These are phyloP conservation scores for Athripsodes cinereus DNA, from an alignment of 2,888 invertebrate species.

Conservation along the genomic window DNA sequence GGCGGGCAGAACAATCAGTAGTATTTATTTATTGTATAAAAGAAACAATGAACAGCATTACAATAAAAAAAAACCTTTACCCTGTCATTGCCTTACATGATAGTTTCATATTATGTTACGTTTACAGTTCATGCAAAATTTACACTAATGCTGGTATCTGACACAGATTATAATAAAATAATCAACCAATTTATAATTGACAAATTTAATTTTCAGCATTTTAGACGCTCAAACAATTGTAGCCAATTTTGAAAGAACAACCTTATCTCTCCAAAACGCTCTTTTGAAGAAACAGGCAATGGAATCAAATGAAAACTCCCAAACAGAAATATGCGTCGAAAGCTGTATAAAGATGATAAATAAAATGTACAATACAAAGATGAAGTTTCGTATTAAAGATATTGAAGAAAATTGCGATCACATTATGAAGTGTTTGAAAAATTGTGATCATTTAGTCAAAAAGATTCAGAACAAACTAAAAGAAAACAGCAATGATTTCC, in stretches of 20 bases:
- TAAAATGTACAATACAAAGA: slow-evolving; percentile 16
- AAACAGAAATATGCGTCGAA: slow-evolving; percentile 6
- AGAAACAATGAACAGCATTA: too few relatives aligned
- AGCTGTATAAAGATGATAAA: slow-evolving; percentile 23
- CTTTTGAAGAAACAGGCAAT: slow-evolving; percentile 11
- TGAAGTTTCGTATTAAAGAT: slow-evolving; percentile 20
- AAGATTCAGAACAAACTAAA: not conserved
- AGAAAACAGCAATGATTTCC: not conserved
- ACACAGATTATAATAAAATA: too few relatives aligned
- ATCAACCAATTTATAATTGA: too few relatives aligned
- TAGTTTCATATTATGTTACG: too few relatives aligned
- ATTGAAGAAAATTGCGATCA: slow-evolving; percentile 26
- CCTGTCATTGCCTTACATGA: too few relatives aligned
- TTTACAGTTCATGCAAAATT: too few relatives aligned
- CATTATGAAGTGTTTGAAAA: slow-evolving; percentile 22
- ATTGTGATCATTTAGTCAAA: slow-evolving; percentile 14
- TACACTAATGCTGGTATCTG: too few relatives aligned
- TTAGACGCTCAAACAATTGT: slow-evolving; percentile 16
- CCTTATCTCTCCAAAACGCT: slow-evolving; percentile 13
- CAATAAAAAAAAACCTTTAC: too few relatives aligned
- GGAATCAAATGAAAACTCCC: not conserved
- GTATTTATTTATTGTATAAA: too few relatives aligned
- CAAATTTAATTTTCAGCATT: slow-evolving; percentile 23
- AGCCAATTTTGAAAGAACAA: slow-evolving; percentile 23
- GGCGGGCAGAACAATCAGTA: too few relatives aligned